Conservation (phyloP, 2,888 invertebrate species). For the Epicampocera succincta region DNA sequence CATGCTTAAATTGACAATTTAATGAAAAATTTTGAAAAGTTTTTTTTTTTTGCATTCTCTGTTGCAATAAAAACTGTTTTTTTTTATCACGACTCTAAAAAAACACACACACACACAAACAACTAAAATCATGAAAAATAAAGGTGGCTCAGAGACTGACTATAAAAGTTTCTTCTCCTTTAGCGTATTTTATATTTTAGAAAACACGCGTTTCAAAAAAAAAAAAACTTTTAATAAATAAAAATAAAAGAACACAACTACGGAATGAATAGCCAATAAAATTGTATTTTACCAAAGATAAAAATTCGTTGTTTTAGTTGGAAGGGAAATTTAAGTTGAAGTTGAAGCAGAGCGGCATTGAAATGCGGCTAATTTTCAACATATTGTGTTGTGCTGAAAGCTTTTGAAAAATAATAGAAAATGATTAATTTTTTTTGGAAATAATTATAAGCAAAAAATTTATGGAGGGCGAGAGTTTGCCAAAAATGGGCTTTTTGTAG, state of each 20-base stretch:
- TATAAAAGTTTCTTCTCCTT: not conserved
- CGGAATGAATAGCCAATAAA: conserved; percentile 33
- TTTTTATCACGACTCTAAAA: conserved; percentile 33
- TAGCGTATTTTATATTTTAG: not conserved
- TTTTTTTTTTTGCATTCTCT: not conserved
- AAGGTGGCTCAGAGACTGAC: conserved; percentile 6
- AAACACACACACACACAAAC: conserved; percentile 8
- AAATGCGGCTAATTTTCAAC: too few relatives aligned
- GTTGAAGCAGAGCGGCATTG: too few relatives aligned
- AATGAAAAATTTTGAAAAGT: conserved; percentile 56
- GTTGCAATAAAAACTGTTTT: conserved; percentile 2
- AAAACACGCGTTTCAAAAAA: conserved; percentile 5
- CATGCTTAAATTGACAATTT: conserved; percentile 69
- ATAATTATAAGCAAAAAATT: too few relatives aligned
- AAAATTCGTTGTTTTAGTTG: too few relatives aligned
- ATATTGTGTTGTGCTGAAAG: too few relatives aligned
- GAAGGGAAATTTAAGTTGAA: too few relatives aligned
- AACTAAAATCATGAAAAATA: conserved; percentile 12
- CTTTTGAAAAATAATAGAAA: too few relatives aligned
- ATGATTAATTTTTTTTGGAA: too few relatives aligned
- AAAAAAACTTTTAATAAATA: conserved; percentile 30
- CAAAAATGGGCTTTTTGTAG: too few relatives aligned
- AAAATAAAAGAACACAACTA: not conserved
- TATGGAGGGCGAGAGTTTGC: too few relatives aligned
- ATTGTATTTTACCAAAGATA: conserved; percentile 46